Base-by-base conservation (phyloP, 1,140 invertebrate species). In the Drosophila sechellia region DNA sequence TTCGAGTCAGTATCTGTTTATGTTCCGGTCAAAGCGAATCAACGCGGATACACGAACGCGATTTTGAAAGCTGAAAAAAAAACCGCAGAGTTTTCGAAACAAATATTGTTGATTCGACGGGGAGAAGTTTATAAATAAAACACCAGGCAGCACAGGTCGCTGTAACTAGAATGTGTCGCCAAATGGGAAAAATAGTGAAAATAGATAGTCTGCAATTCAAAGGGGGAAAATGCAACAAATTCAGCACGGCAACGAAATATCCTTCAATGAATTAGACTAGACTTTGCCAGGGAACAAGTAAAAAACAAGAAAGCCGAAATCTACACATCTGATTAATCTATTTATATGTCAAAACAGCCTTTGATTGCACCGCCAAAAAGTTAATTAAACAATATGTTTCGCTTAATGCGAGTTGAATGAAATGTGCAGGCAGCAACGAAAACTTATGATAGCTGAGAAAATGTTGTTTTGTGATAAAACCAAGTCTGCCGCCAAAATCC, bases 21-120 rank as follows among this genome's bases (percentile, higher is more conserved):
- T 22, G 48, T 68, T 65, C 46, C 46, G 59, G 60, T 8, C 63
- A 37, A 52, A 52, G 22, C 61, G 59, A 65, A 68, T 61, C 59
- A 39, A 12, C 37, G 53, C 37, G 31, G 31, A 55, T 13, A 55
- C 40, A 64, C 60, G 35, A 17, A 64, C 31, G 37, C 31, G n/a
- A 50, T 37, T 65, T 39, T 20, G 17, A 25, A 39, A 8, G 2
- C 31, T 1, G 31, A 8, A 37, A 17, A 35, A 35, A 27, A 1
- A 6, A 31, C 46, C 22, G 35, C 50, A 50, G 25, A n/a, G 27
- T 35, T 31, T 10, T 27, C 15, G 12, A 17, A 35, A 35, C 27
- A 42, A 10, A 63, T 25, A 15, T 39, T 13, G 11, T 12, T 37
- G 35, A 13, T 40, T 22, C 35, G 49, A 15, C n/a, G 45, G 12